Base-by-base conservation (phyloP, 2,888 invertebrate species). In the Archips xylosteana region DNA sequence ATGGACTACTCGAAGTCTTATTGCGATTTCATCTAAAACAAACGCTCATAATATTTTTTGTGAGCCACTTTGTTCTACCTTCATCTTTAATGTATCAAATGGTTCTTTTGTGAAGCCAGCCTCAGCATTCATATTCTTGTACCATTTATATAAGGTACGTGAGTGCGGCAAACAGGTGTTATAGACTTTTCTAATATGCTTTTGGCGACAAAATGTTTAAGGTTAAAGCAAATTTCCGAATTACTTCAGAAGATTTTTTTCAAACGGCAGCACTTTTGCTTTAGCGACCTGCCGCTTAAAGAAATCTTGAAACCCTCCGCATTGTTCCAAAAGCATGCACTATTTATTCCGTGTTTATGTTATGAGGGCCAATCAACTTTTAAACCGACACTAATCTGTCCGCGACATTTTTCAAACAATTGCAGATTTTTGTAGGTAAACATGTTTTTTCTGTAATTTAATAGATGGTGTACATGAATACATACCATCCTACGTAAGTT, bases 51-150 rank as follows among this genome's bases (percentile, higher is more conserved):
- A n/a, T 61, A 61, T 32, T 39, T 61, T 61, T 39, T 61, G 60
- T 36, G 60, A 13, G 13, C 39, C 32, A 39, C n/a, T 39, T 39
- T 61, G 39, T 13, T 61, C 39, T 4, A 61, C 60, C 39, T 61
- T 61, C n/a, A 36, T 61, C n/a, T 15, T 13, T n/a, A 61, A 61
- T 3, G 60, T n/a, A n/a, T 61, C 60, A n/a, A 61, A 61, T n/a
- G 60, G 9, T 61, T 61, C 60, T 39, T 13, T 61, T 2, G 60
- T 61, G 15, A 61, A 61, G 10, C 60, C 60, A 61, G 60, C 39
- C 12, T 61, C 60, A 61, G 60, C 60, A 39, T 61, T 61, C 36
- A 61, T 39, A 12, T 39, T 36, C n/a, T 61, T 39, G 39, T 61
- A 61, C 60, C 60, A 39, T n/a, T 8, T 61, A 0, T 39, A 13